These are phyloP conservation scores for Halesus radiatus DNA, from an alignment of 1,140 invertebrate species.

Conservation along the genomic window DNA sequence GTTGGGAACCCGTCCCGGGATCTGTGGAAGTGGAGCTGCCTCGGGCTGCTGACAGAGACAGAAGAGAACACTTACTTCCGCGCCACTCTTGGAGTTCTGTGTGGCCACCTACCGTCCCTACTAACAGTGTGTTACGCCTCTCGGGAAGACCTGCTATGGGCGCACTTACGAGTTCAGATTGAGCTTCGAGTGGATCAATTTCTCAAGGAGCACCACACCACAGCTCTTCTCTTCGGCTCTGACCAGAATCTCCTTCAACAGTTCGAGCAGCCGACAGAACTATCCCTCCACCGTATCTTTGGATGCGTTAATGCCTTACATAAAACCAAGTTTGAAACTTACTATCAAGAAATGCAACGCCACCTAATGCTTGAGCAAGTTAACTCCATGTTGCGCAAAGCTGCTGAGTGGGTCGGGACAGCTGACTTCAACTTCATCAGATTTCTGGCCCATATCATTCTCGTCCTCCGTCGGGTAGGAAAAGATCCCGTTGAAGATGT, in stretches of 20 bases:
- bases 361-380: slow-evolving; percentile 67
- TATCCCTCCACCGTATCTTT: slow-evolving; percentile 82
- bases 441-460: slow-evolving; percentile 87
- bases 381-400: slow-evolving; percentile 66
- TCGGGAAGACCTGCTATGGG: slow-evolving; percentile 95
- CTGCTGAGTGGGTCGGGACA: slow-evolving; percentile 62
- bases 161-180: slow-evolving; percentile 85
- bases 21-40: slow-evolving; percentile 91
- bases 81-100: slow-evolving; percentile 83
- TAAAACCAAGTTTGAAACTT: slow-evolving; percentile 66
- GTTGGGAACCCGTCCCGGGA: slow-evolving; percentile 90
- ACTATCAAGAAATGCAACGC: slow-evolving; percentile 67
- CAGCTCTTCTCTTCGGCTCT: slow-evolving; percentile 69
- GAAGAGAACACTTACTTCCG: slow-evolving; percentile 75
- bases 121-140: slow-evolving; percentile 78
- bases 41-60: slow-evolving; percentile 75
- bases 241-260: slow-evolving; percentile 81
- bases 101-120: slow-evolving; percentile 85
- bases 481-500: slow-evolving; percentile 75
- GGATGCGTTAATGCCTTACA: slow-evolving; percentile 67
- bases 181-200: slow-evolving; percentile 88
- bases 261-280: slow-evolving; percentile 70
- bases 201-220: slow-evolving; percentile 71
- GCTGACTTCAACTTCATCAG: slow-evolving; percentile 76
- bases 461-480: slow-evolving; percentile 86